Evolutionary conservation across 2,113 vertebrate species (phyloP).

Genomic region (Cnemophilus loriae): DNA sequence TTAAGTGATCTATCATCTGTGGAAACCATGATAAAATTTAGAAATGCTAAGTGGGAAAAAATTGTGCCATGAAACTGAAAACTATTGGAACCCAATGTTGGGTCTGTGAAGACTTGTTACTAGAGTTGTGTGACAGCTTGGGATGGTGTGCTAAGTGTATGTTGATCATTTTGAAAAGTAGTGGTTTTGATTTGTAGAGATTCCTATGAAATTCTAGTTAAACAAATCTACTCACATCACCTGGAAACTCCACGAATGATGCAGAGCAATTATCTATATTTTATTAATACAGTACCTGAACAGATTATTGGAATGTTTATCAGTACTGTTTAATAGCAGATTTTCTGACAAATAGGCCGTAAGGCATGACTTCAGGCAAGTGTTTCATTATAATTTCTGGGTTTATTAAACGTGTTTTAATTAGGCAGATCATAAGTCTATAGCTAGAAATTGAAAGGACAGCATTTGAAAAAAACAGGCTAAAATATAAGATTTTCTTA

Average conservation of each 20-base stretch:
- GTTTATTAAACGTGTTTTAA: not conserved
- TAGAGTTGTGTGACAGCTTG: not conserved
- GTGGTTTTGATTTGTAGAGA: not conserved
- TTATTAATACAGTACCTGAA: not conserved
- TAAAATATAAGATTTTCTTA: not conserved
- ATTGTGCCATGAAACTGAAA: not conserved
- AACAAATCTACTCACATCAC: not conserved
- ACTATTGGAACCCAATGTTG: not conserved
- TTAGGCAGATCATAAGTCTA: not conserved
- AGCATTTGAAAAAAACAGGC: not conserved
- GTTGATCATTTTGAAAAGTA: not conserved
- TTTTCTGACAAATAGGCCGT: not conserved
- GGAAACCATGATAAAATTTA: not conserved
- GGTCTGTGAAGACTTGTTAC: not conserved
- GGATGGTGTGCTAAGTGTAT: not conserved
- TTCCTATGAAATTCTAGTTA: not conserved
- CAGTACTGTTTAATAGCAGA: not conserved
- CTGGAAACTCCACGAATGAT: not conserved
- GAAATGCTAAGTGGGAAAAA: not conserved
- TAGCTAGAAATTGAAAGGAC: not conserved
- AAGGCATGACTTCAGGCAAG: not conserved
- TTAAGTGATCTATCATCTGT: not conserved
- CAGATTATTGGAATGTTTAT: not conserved
- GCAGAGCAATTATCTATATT: not conserved
- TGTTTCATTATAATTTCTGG: not conserved